These are phyloP conservation scores for Yasuhikotakia modesta DNA, from an alignment of 2,797 vertebrate genomes.

Conservation along the genomic window DNA sequence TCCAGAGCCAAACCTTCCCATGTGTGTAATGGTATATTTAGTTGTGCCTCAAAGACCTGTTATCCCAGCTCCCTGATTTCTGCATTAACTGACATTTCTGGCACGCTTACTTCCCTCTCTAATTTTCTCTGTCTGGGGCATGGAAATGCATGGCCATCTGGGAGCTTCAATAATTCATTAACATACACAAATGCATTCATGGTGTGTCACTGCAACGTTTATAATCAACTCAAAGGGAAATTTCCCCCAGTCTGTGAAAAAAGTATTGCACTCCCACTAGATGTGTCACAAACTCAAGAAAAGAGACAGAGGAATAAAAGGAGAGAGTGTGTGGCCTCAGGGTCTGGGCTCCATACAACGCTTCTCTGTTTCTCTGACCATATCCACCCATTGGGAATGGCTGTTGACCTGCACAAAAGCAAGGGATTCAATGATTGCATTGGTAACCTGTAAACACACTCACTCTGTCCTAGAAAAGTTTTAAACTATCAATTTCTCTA, in stretches of 20 bases:
- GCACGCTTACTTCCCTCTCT: constrained; percentile 31
- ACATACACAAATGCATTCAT: constrained; percentile 51
- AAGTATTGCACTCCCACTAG: constrained; percentile 14
- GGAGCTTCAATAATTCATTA: constrained; percentile 59
- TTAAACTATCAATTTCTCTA: too few relatives aligned
- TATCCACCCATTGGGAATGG: constrained; percentile 38
- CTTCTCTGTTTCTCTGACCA: constrained; percentile 34
- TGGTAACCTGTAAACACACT: constrained; percentile 38
- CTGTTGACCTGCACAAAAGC: constrained; percentile 61
- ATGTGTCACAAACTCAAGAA: constrained; percentile 45
- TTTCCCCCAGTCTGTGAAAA: constrained; percentile 41
- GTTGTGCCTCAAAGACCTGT: constrained; percentile 39
- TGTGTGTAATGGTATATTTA: constrained; percentile 43
- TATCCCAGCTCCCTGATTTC: constrained; percentile 46
- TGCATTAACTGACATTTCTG: neutral
- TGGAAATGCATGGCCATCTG: constrained; percentile 55
- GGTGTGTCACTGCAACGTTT: constrained; percentile 50
- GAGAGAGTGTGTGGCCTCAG: constrained; percentile 43
- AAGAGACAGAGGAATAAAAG: constrained; percentile 40
- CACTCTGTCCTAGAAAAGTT: too few relatives aligned
- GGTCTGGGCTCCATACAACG: constrained; percentile 53
- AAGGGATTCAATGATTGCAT: constrained; percentile 67
- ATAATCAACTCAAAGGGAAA: constrained; percentile 63
- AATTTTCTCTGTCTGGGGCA: constrained; percentile 43
- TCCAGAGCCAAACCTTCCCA: constrained; percentile 52